These are phyloP conservation scores for Prunella himalayana DNA, from an alignment of 2,113 vertebrate genomes.

Conservation along the genomic window DNA sequence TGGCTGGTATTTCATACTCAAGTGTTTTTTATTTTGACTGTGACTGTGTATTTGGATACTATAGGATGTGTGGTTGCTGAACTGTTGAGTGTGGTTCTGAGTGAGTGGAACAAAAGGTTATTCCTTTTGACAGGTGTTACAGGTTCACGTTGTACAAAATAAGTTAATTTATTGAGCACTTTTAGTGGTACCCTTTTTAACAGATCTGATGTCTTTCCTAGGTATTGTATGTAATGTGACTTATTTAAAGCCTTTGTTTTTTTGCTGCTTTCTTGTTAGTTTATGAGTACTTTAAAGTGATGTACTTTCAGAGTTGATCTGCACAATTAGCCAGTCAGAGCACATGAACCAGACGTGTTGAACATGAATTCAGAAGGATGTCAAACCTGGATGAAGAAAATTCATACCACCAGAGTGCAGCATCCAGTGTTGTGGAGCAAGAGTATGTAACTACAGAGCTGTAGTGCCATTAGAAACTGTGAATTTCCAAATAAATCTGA, in stretches of 20 bases:
- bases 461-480: slow-evolving; percentile 99
- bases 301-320: slow-evolving; percentile 63
- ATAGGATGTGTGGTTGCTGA: slow-evolving; percentile 34
- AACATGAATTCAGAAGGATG: slow-evolving; percentile 23
- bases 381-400: slow-evolving; percentile 39
- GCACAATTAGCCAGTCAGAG: slow-evolving; percentile 76
- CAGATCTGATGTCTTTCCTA: slow-evolving; percentile 78
- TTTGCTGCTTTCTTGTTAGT: slow-evolving; percentile 75
- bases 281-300: slow-evolving; percentile 66
- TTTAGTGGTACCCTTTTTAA: slow-evolving; percentile 80
- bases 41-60: slow-evolving; percentile 55
- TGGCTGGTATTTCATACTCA: slow-evolving; percentile 49
- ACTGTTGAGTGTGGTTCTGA: slow-evolving; percentile 50
- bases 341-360: slow-evolving; percentile 43
- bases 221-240: slow-evolving; percentile 83
- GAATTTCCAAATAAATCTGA: slow-evolving; percentile 99
- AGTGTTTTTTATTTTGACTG: slow-evolving; percentile 55
- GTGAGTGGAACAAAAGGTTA: slow-evolving; percentile 47
- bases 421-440: slow-evolving; percentile 78
- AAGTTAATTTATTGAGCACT: slow-evolving; percentile 89
- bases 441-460: slow-evolving; percentile 87
- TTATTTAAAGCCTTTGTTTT: slow-evolving; percentile 76
- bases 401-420: slow-evolving; percentile 54
- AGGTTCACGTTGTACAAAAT: slow-evolving; percentile 68
- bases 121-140: slow-evolving; percentile 58